These are phyloP conservation scores for Serinus canaria DNA, from an alignment of 2,113 vertebrate genomes.

Conservation along the genomic window DNA sequence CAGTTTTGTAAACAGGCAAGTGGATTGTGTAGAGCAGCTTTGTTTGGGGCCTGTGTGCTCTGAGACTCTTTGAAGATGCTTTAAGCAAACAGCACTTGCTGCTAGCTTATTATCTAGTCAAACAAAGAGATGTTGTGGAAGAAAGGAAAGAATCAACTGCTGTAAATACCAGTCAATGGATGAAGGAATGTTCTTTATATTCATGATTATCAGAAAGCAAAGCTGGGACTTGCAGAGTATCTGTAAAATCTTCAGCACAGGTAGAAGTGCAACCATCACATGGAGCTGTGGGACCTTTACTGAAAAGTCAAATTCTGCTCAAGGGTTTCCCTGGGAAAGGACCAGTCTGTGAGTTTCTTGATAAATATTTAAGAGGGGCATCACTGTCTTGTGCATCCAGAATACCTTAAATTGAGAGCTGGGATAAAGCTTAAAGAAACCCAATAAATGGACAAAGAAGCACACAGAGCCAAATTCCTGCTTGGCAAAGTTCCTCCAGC, in stretches of 20 bases:
- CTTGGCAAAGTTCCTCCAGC: not conserved
- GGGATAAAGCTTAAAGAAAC: not conserved
- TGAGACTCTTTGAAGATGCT: not conserved
- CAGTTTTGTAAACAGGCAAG: slow-evolving; percentile 31
- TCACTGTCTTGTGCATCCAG: not conserved
- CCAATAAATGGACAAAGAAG: not conserved
- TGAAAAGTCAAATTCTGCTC: not conserved
- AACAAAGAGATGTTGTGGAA: not conserved
- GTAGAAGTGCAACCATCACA: not conserved
- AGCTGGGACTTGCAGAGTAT: not conserved
- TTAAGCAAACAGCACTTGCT: not conserved
- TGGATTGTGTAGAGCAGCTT: not conserved
- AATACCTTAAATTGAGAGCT: not conserved
- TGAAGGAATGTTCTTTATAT: not conserved
- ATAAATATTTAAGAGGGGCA: not conserved
- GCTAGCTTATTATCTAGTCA: slow-evolving; percentile 34
- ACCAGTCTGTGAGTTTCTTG: not conserved
- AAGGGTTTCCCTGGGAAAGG: not conserved
- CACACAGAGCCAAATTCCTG: not conserved
- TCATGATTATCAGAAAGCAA: not conserved
- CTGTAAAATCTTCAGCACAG: not conserved
- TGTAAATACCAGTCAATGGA: not conserved
- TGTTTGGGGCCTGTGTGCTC: not conserved
- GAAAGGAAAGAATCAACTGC: not conserved
- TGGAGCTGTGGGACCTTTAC: not conserved